A percentile compares a stretch with the other conserved stretches of the same genome.
Evolutionary conservation across 1,140 invertebrate genomes (phyloP).

Genomic region (Cydia amplana): DNA sequence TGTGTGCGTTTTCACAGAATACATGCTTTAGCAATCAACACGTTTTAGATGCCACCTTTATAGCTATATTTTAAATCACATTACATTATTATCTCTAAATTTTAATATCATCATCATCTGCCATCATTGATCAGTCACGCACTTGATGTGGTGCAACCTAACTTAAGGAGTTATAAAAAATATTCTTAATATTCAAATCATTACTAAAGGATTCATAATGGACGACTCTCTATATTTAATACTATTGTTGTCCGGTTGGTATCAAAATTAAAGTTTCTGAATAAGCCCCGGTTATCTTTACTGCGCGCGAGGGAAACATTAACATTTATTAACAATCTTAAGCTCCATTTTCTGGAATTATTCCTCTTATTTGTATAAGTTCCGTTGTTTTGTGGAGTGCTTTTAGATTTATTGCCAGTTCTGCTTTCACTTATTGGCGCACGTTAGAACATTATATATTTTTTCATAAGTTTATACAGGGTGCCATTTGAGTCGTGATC

Average conservation of each 20-base stretch:
- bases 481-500: too few relatives aligned
- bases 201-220: not conserved
- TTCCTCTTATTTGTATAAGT: constrained; percentile 6
- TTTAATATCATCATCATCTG: too few relatives aligned
- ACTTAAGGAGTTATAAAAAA: too few relatives aligned
- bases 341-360: constrained; percentile 10
- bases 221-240: not conserved
- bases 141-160: too few relatives aligned
- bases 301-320: constrained; percentile 11
- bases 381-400: constrained; percentile 2
- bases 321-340: constrained; percentile 17
- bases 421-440: not conserved
- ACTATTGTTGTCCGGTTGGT: not conserved
- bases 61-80: too few relatives aligned
- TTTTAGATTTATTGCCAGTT: constrained; percentile 2
- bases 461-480: too few relatives aligned
- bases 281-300: constrained; percentile 1
- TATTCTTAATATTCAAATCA: not conserved
- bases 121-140: too few relatives aligned
- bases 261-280: not conserved
- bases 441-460: not conserved
- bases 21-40: too few relatives aligned
- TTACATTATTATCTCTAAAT: too few relatives aligned
- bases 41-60: too few relatives aligned
- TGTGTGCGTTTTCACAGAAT: too few relatives aligned